Percentiles rank a stretch among this genome's conserved stretches.
Evolutionary conservation across 2,888 invertebrate species (phyloP).

Genomic region (Trachelus iudaicus): DNA sequence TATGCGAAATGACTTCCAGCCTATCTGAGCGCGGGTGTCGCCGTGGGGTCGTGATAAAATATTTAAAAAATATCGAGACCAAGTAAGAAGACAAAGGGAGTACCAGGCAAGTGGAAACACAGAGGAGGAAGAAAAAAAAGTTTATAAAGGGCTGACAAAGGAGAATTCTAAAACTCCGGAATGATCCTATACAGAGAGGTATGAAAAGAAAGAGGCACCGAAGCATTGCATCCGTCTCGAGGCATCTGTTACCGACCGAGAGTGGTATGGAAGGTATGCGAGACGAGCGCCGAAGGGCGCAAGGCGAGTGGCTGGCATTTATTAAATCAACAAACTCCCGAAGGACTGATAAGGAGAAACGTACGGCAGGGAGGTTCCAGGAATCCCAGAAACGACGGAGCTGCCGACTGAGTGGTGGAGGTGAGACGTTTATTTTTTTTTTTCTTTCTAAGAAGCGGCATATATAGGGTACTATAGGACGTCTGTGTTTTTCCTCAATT

Average conservation of each 20-base stretch:
- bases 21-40: background rate
- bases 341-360: slow-evolving; percentile 10
- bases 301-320: slow-evolving; percentile 42
- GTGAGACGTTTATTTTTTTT: no score
- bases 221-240: no score
- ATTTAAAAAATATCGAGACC: background rate
- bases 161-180: slow-evolving; percentile 34
- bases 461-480: no score
- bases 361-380: no score
- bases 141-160: slow-evolving; percentile 14
- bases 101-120: background rate
- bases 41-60: background rate
- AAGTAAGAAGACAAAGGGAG: slow-evolving; percentile 7
- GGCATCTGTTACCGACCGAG: no score
- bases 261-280: background rate
- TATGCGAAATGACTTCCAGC: background rate
- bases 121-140: background rate
- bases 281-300: background rate
- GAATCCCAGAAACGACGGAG: no score
- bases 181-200: background rate
- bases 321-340: slow-evolving; percentile 55
- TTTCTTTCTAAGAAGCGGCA: no score
- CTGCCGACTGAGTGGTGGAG: no score
- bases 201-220: no score
- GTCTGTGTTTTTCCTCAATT: no score